Conservation (phyloP, 2,888 invertebrate species). For the Heliconius charithonia region DNA sequence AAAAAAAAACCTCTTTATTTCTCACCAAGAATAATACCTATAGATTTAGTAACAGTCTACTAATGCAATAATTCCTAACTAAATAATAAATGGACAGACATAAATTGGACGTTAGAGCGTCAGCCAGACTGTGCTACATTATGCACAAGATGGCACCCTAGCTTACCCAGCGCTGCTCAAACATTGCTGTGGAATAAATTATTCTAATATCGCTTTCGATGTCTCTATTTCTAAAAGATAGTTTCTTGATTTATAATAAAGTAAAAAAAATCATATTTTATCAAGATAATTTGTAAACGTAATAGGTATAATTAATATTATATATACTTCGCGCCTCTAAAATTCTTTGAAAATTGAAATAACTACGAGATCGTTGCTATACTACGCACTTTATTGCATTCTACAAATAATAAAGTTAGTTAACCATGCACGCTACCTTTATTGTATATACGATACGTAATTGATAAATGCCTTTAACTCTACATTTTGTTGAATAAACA, state of each 20-base stretch:
- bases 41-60: conserved; percentile 12
- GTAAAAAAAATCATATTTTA: background rate
- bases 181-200: conserved; percentile 44
- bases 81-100: conserved; percentile 46
- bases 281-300: background rate
- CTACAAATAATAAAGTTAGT: background rate
- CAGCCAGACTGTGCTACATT: conserved; percentile 59
- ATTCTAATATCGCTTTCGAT: conserved; percentile 43
- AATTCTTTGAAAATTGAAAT: too few species aligned
- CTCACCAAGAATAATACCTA: background rate
- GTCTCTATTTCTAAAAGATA: conserved; percentile 30
- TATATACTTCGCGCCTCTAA: too few species aligned
- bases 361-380: background rate
- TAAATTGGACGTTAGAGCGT: conserved; percentile 59
- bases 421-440: background rate
- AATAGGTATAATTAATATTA: too few species aligned
- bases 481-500: background rate
- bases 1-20: too few species aligned
- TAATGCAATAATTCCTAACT: conserved; percentile 32
- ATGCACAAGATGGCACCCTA: conserved; percentile 62
- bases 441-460: background rate
- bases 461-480: background rate
- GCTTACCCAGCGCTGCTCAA: conserved; percentile 46
- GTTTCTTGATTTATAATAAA: conserved; percentile 19
- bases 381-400: background rate